phyloP scores from a whole-genome alignment of 2,888 invertebrate genomes.

The Enoplolaimus lenunculus region DNA sequence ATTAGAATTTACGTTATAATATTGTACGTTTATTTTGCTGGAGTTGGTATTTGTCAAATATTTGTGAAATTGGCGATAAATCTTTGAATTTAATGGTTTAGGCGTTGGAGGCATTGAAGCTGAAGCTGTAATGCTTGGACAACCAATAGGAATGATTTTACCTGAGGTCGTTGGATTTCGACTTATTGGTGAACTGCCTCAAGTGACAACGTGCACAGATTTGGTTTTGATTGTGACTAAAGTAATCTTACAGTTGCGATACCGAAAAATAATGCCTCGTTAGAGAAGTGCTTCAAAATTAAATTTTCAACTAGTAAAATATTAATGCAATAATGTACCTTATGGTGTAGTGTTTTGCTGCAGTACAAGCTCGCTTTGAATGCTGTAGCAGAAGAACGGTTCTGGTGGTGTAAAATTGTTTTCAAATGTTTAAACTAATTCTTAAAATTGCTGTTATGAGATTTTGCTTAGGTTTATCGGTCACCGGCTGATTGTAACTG shows the following conservation, averaged over 20 bases:
- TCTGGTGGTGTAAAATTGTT: no score
- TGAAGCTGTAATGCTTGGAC: slow-evolving; percentile 95
- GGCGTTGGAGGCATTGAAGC: slow-evolving; percentile 71
- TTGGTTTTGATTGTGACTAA: slow-evolving; percentile 91
- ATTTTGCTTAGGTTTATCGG: no score
- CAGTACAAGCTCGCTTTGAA: neutral
- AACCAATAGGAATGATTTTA: slow-evolving; percentile 86
- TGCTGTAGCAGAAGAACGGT: no score
- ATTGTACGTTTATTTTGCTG: no score
- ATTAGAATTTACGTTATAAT: no score
- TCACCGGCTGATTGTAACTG: no score
- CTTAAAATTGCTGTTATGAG: no score
- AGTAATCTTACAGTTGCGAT: slow-evolving; percentile 49
- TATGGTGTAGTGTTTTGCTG: no score
- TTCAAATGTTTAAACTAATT: no score
- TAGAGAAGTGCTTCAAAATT: no score
- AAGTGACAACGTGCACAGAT: slow-evolving; percentile 83
- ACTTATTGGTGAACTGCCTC: slow-evolving; percentile 62
- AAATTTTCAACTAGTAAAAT: neutral
- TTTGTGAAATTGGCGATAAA: neutral
- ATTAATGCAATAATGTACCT: neutral
- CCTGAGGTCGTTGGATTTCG: slow-evolving; percentile 91
- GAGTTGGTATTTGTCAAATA: no score
- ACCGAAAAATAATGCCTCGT: neutral
- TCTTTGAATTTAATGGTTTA: slow-evolving; percentile 25